Conservation (phyloP, 2,113 vertebrate genomes). For the Epinephelus fuscoguttatus region DNA sequence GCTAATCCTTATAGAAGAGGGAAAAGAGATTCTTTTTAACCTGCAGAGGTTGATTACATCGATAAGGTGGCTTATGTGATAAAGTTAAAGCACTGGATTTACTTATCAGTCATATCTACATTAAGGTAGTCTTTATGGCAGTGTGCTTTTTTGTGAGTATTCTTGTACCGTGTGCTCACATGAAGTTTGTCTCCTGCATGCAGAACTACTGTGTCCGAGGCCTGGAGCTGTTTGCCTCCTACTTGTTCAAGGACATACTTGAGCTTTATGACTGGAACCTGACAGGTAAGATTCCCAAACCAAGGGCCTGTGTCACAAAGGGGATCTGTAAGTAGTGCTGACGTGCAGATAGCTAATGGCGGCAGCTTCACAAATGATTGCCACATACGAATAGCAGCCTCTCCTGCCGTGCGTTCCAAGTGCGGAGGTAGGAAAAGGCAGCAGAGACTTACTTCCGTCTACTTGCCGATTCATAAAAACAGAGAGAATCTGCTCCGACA, state of each 20-base stretch:
- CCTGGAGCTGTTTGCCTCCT: slow-evolving; percentile 94
- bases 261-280: slow-evolving; percentile 99
- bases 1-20: slow-evolving; percentile 69
- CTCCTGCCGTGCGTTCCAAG: no score
- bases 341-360: no score
- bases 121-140: not conserved
- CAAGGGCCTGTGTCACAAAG: not conserved
- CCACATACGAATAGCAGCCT: not conserved
- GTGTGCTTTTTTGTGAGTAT: not conserved
- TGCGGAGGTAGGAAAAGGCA: no score
- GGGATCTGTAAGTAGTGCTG: no score
- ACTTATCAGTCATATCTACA: slow-evolving; percentile 56
- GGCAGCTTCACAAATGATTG: no score
- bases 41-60: slow-evolving; percentile 46
- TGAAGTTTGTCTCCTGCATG: slow-evolving; percentile 15
- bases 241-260: slow-evolving; percentile 95
- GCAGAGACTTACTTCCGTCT: no score
- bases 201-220: slow-evolving; percentile 98
- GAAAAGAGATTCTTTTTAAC: slow-evolving; percentile 46
- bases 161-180: not conserved
- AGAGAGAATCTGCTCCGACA: no score
- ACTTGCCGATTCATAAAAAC: no score
- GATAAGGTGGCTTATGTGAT: slow-evolving; percentile 65
- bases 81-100: slow-evolving; percentile 65
- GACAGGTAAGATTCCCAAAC: slow-evolving; percentile 83